phyloP scores from a whole-genome alignment of 2,113 vertebrate genomes.

The Pogona vitticeps region DNA sequence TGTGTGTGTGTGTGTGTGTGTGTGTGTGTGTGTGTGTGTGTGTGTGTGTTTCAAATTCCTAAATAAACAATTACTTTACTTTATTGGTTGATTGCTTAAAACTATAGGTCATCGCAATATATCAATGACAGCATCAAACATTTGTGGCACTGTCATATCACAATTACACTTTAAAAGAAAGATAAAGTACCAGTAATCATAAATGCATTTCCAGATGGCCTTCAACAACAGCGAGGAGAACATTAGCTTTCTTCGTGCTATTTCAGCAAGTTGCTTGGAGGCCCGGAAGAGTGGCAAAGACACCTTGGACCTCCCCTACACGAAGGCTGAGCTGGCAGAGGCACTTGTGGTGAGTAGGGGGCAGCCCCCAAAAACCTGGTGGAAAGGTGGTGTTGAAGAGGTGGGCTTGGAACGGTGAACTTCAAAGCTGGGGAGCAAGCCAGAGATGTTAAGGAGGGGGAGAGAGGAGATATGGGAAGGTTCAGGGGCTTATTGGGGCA shows the following conservation, averaged over 20 bases:
- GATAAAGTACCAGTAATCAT: background rate
- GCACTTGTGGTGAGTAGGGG: background rate
- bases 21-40: no score
- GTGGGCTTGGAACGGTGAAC: background rate
- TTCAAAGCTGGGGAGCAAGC: background rate
- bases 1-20: no score
- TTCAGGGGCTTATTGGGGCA: no score
- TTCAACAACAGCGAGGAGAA: background rate
- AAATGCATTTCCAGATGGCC: background rate
- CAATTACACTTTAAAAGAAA: no score
- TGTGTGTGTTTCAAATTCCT: no score
- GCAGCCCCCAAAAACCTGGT: background rate
- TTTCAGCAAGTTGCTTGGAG: background rate
- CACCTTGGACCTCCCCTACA: background rate
- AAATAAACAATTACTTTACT: no score
- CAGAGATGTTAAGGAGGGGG: background rate
- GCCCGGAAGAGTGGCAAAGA: background rate
- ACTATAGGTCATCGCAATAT: no score
- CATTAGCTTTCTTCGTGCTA: conserved; percentile 10
- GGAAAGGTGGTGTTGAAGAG: background rate
- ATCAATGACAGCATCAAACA: no score
- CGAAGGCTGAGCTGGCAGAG: background rate
- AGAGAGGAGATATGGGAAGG: no score
- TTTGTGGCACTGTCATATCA: no score
- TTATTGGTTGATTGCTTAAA: no score